phyloP scores from a whole-genome alignment of 2,113 vertebrate species.

The Pyrgilauda ruficollis region DNA sequence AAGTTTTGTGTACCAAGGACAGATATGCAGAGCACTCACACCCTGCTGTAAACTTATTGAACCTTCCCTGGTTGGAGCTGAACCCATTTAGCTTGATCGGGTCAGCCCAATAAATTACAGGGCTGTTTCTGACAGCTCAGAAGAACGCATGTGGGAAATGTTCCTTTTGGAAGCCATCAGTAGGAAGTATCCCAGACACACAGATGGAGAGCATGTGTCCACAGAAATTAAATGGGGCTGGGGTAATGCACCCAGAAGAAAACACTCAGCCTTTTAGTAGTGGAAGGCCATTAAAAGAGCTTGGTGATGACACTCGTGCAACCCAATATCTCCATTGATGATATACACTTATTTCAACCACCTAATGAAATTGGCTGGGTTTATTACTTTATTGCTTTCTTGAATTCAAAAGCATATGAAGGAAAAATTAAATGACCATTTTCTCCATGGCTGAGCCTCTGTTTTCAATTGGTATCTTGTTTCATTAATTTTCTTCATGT shows the following conservation, averaged over 20 bases:
- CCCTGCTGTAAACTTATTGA: background rate
- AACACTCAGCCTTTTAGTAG: background rate
- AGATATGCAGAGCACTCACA: background rate
- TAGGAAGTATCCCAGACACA: constrained; percentile 62
- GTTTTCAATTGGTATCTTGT: constrained; percentile 61
- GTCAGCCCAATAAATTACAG: constrained; percentile 48
- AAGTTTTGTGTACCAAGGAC: background rate
- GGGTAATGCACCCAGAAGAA: background rate
- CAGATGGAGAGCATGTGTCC: constrained; percentile 67
- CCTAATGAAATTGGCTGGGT: constrained; percentile 35
- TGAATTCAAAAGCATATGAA: constrained; percentile 35
- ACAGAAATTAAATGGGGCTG: background rate
- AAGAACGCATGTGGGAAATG: constrained; percentile 2
- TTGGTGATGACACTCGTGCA: constrained; percentile 52
- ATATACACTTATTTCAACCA: constrained; percentile 45
- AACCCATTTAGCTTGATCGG: background rate
- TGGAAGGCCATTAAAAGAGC: background rate
- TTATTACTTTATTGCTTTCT: constrained; percentile 43
- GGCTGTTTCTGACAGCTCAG: constrained; percentile 46
- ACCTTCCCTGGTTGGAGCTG: background rate
- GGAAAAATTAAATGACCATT: constrained; percentile 47
- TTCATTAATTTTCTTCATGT: constrained; percentile 14
- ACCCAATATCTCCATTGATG: constrained; percentile 44
- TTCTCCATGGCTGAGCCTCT: background rate
- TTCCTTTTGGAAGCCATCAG: background rate